phyloP scores from a whole-genome alignment of 2,113 vertebrate genomes.

The Erinaceus europaeus region DNA sequence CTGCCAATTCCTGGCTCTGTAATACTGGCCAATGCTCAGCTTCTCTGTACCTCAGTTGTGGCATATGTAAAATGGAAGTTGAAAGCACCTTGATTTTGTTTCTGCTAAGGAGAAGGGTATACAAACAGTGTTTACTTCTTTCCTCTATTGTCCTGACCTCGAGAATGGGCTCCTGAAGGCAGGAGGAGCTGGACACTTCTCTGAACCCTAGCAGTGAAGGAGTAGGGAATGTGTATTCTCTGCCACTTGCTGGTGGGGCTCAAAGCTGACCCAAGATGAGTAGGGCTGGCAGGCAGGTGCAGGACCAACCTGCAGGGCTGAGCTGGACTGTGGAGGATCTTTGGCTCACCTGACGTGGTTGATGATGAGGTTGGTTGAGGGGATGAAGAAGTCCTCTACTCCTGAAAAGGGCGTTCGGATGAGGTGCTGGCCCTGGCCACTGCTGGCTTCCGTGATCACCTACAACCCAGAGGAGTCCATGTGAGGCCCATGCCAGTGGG shows the following conservation, averaged over 20 bases:
- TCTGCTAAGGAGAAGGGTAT: not conserved
- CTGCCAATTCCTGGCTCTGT: not conserved
- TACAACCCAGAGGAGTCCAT: slow-evolving; percentile 71
- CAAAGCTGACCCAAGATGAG: not conserved
- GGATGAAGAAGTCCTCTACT: slow-evolving; percentile 94
- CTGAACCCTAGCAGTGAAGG: not conserved
- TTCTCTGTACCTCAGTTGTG: not conserved
- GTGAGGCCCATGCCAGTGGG: not conserved
- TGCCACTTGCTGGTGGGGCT: not conserved
- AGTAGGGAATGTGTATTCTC: not conserved
- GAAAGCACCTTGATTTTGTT: not conserved
- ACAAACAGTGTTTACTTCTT: not conserved
- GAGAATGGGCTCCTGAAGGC: not conserved
- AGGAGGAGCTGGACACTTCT: not conserved
- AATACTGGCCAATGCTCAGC: not conserved
- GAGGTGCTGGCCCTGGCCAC: slow-evolving; percentile 86
- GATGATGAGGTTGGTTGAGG: slow-evolving; percentile 97
- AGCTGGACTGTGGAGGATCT: accelerated
- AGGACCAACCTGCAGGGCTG: not conserved
- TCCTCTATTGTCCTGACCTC: not conserved
- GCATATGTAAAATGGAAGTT: not conserved
- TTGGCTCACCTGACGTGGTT: slow-evolving; percentile 92
- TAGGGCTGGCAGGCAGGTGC: not conserved
- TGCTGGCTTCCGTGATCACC: slow-evolving; percentile 94
- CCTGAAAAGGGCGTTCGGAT: slow-evolving; percentile 88